A percentile compares a stretch with the other conserved stretches of the same genome.
These are phyloP conservation scores for Epizoanthus illoricatus DNA, from an alignment of 92 coral and sea anemone species.

Conservation along the genomic window DNA sequence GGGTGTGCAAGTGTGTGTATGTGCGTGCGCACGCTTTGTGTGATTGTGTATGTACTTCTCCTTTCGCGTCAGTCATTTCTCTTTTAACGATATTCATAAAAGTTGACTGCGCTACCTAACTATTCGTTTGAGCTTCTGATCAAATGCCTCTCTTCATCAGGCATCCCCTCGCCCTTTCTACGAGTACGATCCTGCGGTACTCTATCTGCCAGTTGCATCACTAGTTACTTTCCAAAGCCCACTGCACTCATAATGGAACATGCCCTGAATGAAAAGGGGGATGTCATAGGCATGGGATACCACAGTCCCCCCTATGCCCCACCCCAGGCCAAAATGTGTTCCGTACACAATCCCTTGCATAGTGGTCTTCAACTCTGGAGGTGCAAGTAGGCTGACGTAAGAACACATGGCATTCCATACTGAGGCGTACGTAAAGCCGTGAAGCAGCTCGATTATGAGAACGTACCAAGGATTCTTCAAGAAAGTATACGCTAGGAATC, in stretches of 20 bases:
- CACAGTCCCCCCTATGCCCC: constrained; percentile 45
- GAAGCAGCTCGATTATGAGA: constrained; percentile 47
- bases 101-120: too few relatives aligned
- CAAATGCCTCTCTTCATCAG: too few relatives aligned
- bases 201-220: too few relatives aligned
- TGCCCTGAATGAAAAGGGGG: constrained; percentile 38
- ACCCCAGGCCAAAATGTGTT: constrained; percentile 53
- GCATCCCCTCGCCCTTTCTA: too few relatives aligned
- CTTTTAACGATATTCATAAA: too few relatives aligned
- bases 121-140: too few relatives aligned
- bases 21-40: too few relatives aligned
- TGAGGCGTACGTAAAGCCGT: constrained; percentile 48
- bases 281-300: constrained; percentile 45
- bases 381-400: constrained; percentile 41
- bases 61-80: too few relatives aligned
- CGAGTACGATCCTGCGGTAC: too few relatives aligned
- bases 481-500: constrained; percentile 38
- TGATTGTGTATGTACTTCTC: too few relatives aligned
- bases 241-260: constrained; percentile 32
- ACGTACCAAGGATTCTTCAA: constrained; percentile 56
- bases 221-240: too few relatives aligned
- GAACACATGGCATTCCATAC: constrained; percentile 52
- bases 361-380: constrained; percentile 50
- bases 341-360: constrained; percentile 50
- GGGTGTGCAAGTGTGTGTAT: too few relatives aligned